A percentile compares a stretch with the other conserved stretches of the same genome.
Conservation (phyloP, 2,888 invertebrate genomes). For the Drepanosiphum platanoidis region DNA sequence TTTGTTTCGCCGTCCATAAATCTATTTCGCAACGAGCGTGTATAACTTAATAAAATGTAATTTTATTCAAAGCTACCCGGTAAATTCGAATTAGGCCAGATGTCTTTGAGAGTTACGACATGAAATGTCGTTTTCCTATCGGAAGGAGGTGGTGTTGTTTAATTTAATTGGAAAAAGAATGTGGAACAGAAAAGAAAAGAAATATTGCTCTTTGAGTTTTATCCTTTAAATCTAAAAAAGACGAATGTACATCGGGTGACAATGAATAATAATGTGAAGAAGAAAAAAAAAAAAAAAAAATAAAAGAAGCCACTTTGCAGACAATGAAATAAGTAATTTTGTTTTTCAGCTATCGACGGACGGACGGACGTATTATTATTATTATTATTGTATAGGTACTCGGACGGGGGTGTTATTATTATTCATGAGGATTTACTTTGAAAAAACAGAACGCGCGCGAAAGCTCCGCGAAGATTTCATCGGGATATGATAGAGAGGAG, state of each 20-base stretch:
- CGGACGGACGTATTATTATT: constrained; percentile 44
- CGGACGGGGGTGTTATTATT: constrained; percentile 41
- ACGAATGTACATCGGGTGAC: constrained; percentile 25
- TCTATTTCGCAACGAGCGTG: constrained; percentile 24
- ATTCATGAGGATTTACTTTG: constrained; percentile 37
- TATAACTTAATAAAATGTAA: constrained; percentile 23
- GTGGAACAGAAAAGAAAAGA: not conserved
- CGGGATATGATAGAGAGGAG: constrained; percentile 10
- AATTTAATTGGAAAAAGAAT: constrained; percentile 41
- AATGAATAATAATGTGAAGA: constrained; percentile 20
- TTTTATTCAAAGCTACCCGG: constrained; percentile 17
- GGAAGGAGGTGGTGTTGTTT: constrained; percentile 32
- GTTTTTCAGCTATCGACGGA: constrained; percentile 17
- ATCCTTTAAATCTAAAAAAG: constrained; percentile 36
- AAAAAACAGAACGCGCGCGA: not conserved
- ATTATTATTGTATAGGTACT: constrained; percentile 47
- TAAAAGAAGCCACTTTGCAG: constrained; percentile 18
- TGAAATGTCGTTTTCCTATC: not conserved
- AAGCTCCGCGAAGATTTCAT: constrained; percentile 13
- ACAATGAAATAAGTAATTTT: constrained; percentile 41
- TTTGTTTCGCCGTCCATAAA: constrained; percentile 14
- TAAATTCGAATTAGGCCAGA: constrained; percentile 51
- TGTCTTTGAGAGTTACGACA: constrained; percentile 33
- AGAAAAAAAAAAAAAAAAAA: no score
- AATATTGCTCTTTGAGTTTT: constrained; percentile 38